Conservation (phyloP, 2,113 vertebrate genomes). For the Echinops telfairi region DNA sequence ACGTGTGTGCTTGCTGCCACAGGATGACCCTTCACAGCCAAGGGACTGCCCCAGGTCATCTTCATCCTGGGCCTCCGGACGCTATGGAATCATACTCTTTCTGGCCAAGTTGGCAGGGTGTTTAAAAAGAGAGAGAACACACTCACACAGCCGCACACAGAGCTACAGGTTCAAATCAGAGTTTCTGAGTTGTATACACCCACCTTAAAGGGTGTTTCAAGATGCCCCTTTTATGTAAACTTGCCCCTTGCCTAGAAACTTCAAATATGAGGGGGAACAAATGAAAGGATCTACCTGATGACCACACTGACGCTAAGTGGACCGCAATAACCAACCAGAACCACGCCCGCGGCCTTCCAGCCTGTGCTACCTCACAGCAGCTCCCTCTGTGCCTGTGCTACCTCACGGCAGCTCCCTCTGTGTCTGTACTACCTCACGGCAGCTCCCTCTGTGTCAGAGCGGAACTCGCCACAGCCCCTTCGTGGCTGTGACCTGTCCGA, state of each 20-base stretch:
- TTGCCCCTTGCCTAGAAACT: slow-evolving; percentile 1
- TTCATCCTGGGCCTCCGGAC: slow-evolving; percentile 23
- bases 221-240: not conserved
- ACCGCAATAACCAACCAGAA: not conserved
- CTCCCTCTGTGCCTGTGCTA: no score
- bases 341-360: not conserved
- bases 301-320: slow-evolving; percentile 26
- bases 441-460: not conserved
- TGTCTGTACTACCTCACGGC: not conserved
- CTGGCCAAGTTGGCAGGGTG: slow-evolving; percentile 37
- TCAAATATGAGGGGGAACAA: slow-evolving; percentile 7
- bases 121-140: slow-evolving; percentile 47
- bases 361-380: not conserved
- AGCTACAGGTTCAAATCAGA: slow-evolving; percentile 18
- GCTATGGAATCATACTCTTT: slow-evolving; percentile 53
- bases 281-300: slow-evolving; percentile 14
- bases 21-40: not conserved
- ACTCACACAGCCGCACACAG: no score
- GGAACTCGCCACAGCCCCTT: not conserved
- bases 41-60: not conserved
- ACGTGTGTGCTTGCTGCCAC: accelerated
- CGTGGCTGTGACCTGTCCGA: not conserved
- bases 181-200: slow-evolving; percentile 42
- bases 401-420: not conserved
- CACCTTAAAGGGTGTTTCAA: slow-evolving; percentile 34